A percentile compares a stretch with the other conserved stretches of the same genome.
Conservation (phyloP, 2,797 vertebrate genomes). For the Prunella strophiata region DNA sequence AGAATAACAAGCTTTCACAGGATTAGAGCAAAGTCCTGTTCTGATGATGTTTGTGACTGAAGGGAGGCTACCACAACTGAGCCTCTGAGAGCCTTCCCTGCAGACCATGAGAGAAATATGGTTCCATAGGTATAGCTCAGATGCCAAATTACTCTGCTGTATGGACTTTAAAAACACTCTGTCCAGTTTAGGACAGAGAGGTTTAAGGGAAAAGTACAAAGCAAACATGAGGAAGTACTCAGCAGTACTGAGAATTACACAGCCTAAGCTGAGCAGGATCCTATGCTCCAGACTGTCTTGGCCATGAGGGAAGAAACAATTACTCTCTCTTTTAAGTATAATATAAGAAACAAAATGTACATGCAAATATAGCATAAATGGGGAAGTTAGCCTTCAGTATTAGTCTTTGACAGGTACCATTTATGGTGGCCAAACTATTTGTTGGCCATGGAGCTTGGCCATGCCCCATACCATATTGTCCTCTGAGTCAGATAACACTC, state of each 20-base stretch:
- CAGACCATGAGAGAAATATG: not conserved
- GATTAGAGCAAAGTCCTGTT: not conserved
- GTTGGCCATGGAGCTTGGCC: not conserved
- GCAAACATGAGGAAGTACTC: not conserved
- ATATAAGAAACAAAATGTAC: not conserved
- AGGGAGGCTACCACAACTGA: not conserved
- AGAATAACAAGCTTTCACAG: not conserved
- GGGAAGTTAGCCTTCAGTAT: not conserved
- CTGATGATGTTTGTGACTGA: not conserved
- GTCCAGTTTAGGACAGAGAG: not conserved
- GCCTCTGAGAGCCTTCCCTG: not conserved
- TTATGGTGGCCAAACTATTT: not conserved
- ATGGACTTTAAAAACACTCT: not conserved
- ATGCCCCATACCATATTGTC: not conserved
- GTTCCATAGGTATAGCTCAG: not conserved
- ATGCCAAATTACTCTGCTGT: not conserved
- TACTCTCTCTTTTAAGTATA: not conserved
- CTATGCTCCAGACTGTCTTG: not conserved
- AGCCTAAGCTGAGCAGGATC: not conserved
- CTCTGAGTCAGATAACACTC: not conserved
- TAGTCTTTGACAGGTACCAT: not conserved
- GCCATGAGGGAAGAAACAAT: not conserved
- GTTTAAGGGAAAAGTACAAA: not conserved
- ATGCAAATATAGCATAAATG: not conserved
- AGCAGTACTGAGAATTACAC: not conserved